Evolutionary conservation across 2,797 vertebrate genomes (phyloP), one percentile per base, ranked within the genome.

Genomic region (Lepilemur ruficaudatus): DNA sequence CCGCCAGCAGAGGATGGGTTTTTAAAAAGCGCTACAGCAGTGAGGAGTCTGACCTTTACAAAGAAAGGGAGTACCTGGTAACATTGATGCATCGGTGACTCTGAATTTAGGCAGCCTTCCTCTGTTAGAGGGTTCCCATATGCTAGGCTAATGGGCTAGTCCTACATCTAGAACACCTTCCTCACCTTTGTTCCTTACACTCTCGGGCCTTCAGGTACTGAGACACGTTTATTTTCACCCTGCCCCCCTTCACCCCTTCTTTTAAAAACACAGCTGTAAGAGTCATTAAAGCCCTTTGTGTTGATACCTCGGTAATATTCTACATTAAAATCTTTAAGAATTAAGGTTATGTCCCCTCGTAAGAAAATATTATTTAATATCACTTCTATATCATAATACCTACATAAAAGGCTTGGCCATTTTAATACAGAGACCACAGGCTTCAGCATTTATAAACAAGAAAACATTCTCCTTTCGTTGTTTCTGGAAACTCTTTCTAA

Each of bases 401-500:
- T 88, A 78, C 15, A 65, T 57, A 78, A 83, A 80, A 89, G 59
- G 15, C 25, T 86, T 70, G 43, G 35, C 3, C 28, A 57, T 86
- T 35, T 93, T 83, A 41, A 72, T 75, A 55, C 75, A 72, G 30
- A 63, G 57, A 61, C 13, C 41, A 69, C 10, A 85, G 88, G 76
- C 35, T 76, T 87, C 65, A 89, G 35, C 46, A 89, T 67, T 89
- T 78, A 80, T 65, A 93, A 89, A 89, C 25, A 76, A 80, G 63
- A 89, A 73, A 94, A 75, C 30, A 46, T 38, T 90, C 89, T 92
- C 52, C 57, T 78, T 61, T 35, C 0, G 23, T 63, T 82, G 59
- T 91, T 96, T 96, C 90, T 86, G 72, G 88, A 95, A 95, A 94
- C 87, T 55, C 79, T 38, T 94, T 86, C 67, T 87, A 85, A 91